Conservation (phyloP, 2,888 invertebrate species). For the Fragum whitleyi region DNA sequence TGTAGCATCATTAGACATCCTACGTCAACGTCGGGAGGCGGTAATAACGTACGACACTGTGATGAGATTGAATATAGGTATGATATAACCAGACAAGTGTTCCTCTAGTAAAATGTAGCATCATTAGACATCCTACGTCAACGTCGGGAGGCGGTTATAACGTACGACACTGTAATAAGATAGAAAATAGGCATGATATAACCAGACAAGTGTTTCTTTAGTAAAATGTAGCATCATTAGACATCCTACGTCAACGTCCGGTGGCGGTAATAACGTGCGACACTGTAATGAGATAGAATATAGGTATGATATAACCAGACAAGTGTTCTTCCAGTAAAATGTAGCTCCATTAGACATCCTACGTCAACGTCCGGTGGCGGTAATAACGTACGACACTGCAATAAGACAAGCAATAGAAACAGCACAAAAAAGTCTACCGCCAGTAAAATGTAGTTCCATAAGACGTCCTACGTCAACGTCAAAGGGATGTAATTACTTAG, state of each 20-base stretch:
- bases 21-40: constrained; percentile 63
- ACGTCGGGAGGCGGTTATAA: constrained; percentile 64
- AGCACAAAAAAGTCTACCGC: constrained; percentile 66
- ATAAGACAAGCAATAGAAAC: background rate
- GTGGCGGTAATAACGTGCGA: constrained; percentile 63
- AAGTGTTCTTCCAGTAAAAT: constrained; percentile 63
- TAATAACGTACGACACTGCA: constrained; percentile 64
- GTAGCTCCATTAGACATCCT: constrained; percentile 64
- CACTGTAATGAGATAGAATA: constrained; percentile 49
- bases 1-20: constrained; percentile 65
- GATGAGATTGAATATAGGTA: constrained; percentile 5
- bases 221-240: constrained; percentile 66
- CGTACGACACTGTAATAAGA: constrained; percentile 59
- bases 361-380: constrained; percentile 66
- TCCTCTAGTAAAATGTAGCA: constrained; percentile 64
- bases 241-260: constrained; percentile 61
- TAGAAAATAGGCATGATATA: constrained; percentile 44
- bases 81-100: constrained; percentile 62
- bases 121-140: constrained; percentile 63
- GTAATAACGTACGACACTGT: constrained; percentile 65
- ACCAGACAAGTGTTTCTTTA: constrained; percentile 59
- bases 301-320: constrained; percentile 59
- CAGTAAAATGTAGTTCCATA: constrained; percentile 66
- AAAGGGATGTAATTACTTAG: constrained; percentile 61
- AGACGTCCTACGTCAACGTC: constrained; percentile 62